Conservation (phyloP, 2,888 invertebrate genomes). For the Mechanitis messenoides region DNA sequence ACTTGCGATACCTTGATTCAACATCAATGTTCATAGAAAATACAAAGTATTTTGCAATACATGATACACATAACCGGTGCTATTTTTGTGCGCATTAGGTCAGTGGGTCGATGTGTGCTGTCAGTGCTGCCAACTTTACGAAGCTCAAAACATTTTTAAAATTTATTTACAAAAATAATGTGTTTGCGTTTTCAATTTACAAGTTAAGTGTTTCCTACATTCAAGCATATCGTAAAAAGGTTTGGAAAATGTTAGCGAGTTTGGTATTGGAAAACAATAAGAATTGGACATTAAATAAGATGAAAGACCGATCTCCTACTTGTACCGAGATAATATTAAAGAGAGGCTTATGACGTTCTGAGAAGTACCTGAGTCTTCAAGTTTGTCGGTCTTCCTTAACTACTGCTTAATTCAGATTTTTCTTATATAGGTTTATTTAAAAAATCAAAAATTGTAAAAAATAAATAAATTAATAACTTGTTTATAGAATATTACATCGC, state of each 20-base stretch:
- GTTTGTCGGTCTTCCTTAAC: slow-evolving; percentile 2
- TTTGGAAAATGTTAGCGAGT: neutral
- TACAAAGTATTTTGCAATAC: slow-evolving; percentile 4
- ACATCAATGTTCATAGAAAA: slow-evolving; percentile 4
- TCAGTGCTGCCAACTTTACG: slow-evolving; percentile 11
- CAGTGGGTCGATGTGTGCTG: slow-evolving; percentile 15
- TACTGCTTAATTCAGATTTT: neutral
- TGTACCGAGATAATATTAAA: neutral
- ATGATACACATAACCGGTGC: slow-evolving; percentile 15
- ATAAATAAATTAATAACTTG: too few species aligned
- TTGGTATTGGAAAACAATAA: slow-evolving; percentile 4
- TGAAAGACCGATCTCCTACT: neutral
- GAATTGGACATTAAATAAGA: slow-evolving; percentile 4
- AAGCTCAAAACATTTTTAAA: slow-evolving; percentile 17
- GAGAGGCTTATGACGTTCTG: slow-evolving; percentile 16
- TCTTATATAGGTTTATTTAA: too few species aligned
- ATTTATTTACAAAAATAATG: slow-evolving; percentile 17
- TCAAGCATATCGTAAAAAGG: neutral
- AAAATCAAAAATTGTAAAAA: too few species aligned
- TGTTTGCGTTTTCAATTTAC: slow-evolving; percentile 12
- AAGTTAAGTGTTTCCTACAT: slow-evolving; percentile 3
- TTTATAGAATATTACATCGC: too few species aligned
- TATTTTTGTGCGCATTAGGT: slow-evolving; percentile 13
- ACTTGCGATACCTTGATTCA: slow-evolving; percentile 1
- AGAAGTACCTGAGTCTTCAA: slow-evolving; percentile 16